A percentile compares a stretch with the other conserved stretches of the same genome.
Evolutionary conservation across 2,888 invertebrate species (phyloP).

Genomic region (Agrilus mali): DNA sequence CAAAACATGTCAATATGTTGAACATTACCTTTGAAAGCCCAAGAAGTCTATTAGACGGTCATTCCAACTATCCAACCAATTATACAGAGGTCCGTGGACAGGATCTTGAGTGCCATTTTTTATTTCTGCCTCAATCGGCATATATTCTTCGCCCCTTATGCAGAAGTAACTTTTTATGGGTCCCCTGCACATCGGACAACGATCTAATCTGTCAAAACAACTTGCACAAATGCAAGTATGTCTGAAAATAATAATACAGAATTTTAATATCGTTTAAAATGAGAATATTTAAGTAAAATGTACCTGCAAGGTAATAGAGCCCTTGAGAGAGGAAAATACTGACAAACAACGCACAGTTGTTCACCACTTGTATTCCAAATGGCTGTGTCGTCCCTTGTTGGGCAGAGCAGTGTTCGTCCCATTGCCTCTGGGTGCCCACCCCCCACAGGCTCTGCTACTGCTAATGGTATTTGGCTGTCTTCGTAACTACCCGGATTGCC

Average conservation of each 20-base stretch:
- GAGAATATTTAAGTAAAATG: neutral
- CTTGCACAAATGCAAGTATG: slow-evolving; percentile 77
- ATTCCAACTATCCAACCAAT: slow-evolving; percentile 50
- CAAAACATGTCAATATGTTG: too few species aligned
- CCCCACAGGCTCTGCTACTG: slow-evolving; percentile 41
- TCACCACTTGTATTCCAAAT: slow-evolving; percentile 45
- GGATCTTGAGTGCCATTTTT: slow-evolving; percentile 16
- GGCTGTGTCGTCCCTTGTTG: slow-evolving; percentile 33
- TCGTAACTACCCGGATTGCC: slow-evolving; percentile 48
- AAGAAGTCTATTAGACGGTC: slow-evolving; percentile 62
- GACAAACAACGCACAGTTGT: slow-evolving; percentile 71
- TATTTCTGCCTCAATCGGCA: slow-evolving; percentile 39
- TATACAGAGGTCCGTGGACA: slow-evolving; percentile 33
- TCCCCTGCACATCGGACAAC: slow-evolving; percentile 79
- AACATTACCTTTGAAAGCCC: slow-evolving; percentile 46
- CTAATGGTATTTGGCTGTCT: slow-evolving; percentile 38
- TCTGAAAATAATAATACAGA: slow-evolving; percentile 26
- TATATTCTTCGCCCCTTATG: slow-evolving; percentile 64
- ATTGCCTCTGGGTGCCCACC: slow-evolving; percentile 29
- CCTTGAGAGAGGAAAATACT: slow-evolving; percentile 61
- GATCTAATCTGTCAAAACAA: slow-evolving; percentile 68
- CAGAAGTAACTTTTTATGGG: slow-evolving; percentile 75
- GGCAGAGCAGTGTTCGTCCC: slow-evolving; percentile 28
- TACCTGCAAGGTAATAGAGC: slow-evolving; percentile 66
- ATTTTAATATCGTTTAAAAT: neutral